phyloP scores from a whole-genome alignment of 2,797 vertebrate genomes.

The Sebastes goodei region DNA sequence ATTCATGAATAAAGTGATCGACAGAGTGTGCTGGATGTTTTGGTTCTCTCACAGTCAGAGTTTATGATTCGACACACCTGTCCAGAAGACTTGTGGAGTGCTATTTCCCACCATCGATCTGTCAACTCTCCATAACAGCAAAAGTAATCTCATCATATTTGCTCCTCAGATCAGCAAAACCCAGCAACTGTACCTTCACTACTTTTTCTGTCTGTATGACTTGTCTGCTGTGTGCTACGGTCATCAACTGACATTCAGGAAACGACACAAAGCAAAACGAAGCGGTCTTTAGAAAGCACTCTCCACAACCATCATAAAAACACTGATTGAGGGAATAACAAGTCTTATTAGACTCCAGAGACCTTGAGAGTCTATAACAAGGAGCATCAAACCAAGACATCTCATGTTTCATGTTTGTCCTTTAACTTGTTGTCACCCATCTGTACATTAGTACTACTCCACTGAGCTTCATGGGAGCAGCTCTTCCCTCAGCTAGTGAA shows the following conservation, averaged over 20 bases:
- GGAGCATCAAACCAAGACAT: not conserved
- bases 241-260: not conserved
- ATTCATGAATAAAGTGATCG: too few relatives aligned
- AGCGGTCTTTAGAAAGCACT: not conserved
- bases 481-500: not conserved
- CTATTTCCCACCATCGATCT: not conserved
- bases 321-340: not conserved
- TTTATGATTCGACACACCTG: not conserved
- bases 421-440: not conserved
- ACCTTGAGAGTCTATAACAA: not conserved
- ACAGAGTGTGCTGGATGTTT: not conserved
- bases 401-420: not conserved
- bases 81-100: not conserved
- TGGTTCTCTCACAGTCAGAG: not conserved
- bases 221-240: not conserved
- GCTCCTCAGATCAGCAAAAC: not conserved
- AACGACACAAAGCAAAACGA: not conserved
- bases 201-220: not conserved
- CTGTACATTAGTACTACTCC: not conserved
- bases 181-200: not conserved
- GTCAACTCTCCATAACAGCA: not conserved
- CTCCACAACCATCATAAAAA: not conserved
- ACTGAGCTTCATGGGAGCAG: not conserved
- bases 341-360: not conserved
- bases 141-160: not conserved